These are phyloP conservation scores for Sebastes minor DNA, from an alignment of 2,797 vertebrate species.

Conservation along the genomic window DNA sequence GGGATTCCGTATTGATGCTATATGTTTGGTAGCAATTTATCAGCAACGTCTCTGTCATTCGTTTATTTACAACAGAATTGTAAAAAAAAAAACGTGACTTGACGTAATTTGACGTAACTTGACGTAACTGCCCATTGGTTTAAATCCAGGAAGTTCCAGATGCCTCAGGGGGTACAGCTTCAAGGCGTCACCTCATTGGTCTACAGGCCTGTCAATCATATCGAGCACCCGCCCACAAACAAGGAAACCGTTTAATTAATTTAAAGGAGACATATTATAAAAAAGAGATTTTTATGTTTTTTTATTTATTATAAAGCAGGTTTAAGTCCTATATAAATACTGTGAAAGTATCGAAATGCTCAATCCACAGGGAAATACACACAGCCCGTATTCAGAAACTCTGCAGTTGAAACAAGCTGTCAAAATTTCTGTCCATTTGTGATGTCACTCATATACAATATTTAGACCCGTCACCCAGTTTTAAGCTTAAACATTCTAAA, in stretches of 20 bases:
- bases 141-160: conserved; percentile 62
- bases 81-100: background rate
- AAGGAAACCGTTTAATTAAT: background rate
- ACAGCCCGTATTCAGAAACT: too few relatives aligned
- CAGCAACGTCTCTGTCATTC: conserved; percentile 67
- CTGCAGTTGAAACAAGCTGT: too few relatives aligned
- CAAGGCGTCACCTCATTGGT: conserved; percentile 53
- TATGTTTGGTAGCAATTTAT: conserved; percentile 44
- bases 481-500: too few relatives aligned
- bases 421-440: too few relatives aligned
- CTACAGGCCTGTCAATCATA: conserved; percentile 38
- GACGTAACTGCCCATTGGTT: conserved; percentile 77
- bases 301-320: too few relatives aligned
- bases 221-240: background rate
- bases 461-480: too few relatives aligned
- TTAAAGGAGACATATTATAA: background rate
- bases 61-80: conserved; percentile 85
- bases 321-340: too few relatives aligned
- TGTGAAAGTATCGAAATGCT: too few relatives aligned
- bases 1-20: conserved; percentile 12
- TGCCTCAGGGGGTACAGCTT: conserved; percentile 51
- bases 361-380: too few relatives aligned
- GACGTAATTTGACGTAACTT: background rate
- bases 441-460: too few relatives aligned
- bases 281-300: too few relatives aligned